Conservation (phyloP, 2,888 invertebrate species). For the Lithophane semibrunnea region DNA sequence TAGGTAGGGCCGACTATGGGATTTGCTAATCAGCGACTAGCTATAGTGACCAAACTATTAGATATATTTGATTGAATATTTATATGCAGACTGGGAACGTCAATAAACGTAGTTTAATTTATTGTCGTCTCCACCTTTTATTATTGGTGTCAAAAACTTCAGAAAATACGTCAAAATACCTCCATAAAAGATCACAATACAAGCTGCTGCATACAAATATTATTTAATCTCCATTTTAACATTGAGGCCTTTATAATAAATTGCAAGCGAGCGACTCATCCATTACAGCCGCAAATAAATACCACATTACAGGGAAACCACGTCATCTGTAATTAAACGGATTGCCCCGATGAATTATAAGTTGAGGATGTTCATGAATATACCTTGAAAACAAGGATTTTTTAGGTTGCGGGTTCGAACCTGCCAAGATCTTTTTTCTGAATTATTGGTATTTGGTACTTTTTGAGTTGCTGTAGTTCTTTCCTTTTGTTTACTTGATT, state of each 20-base stretch:
- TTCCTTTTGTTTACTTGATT: too few species aligned
- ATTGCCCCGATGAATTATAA: conserved; percentile 44
- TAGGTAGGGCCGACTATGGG: too few species aligned
- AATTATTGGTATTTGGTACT: not conserved
- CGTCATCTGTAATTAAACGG: conserved; percentile 39
- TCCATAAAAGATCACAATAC: conserved; percentile 46
- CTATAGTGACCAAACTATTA: too few species aligned
- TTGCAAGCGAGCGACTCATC: conserved; percentile 65
- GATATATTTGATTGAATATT: too few species aligned
- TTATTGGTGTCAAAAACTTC: not conserved
- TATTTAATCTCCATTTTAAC: conserved; percentile 64
- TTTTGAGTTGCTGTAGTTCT: not conserved
- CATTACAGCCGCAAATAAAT: conserved; percentile 68
- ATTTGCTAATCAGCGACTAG: too few species aligned
- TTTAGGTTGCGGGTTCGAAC: not conserved
- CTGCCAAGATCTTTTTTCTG: not conserved
- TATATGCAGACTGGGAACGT: too few species aligned
- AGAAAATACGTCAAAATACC: not conserved
- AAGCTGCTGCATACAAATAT: conserved; percentile 49
- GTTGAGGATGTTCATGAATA: conserved; percentile 33
- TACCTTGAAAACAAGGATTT: not conserved
- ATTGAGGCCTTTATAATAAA: conserved; percentile 66
- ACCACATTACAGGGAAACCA: conserved; percentile 58
- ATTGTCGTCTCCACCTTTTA: not conserved
- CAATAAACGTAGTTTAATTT: too few species aligned